phyloP scores from a whole-genome alignment of 2,888 invertebrate genomes.

The Adelognathus sp. region DNA sequence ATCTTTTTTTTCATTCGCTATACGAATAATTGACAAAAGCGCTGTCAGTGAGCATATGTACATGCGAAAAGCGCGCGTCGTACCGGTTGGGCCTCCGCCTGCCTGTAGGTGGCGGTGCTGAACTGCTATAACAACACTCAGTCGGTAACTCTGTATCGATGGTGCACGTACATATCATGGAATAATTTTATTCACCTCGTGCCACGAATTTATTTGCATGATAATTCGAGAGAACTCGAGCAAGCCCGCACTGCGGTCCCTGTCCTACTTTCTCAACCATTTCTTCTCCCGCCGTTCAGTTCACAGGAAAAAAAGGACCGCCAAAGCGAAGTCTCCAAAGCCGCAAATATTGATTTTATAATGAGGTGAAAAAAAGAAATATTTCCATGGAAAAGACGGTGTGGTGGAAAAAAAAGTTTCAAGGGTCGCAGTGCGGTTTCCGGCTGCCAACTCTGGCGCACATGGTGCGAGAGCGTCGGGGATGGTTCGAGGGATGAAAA shows the following conservation, averaged over 20 bases:
- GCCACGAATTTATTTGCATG: conserved; percentile 33
- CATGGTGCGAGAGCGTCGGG: background rate
- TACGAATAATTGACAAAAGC: too few species aligned
- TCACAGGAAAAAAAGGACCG: conserved; percentile 1
- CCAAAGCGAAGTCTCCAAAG: background rate
- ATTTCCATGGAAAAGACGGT: conserved; percentile 39
- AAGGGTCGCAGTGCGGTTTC: conserved; percentile 58
- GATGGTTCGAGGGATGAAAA: conserved; percentile 15
- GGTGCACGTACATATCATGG: background rate
- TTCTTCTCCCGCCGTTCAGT: background rate
- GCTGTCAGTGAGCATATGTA: too few species aligned
- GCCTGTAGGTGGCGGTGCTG: too few species aligned
- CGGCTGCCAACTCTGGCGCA: conserved; percentile 50
- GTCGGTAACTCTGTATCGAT: too few species aligned
- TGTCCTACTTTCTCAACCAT: conserved; percentile 13
- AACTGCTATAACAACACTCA: too few species aligned
- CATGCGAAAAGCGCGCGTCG: too few species aligned
- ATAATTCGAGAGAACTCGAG: conserved; percentile 41
- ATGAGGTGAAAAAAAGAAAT: conserved; percentile 26
- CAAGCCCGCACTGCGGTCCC: conserved; percentile 44
- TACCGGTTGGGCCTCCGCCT: too few species aligned
- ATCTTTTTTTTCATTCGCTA: too few species aligned
- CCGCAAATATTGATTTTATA: conserved; percentile 49
- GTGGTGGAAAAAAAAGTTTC: conserved; percentile 22
- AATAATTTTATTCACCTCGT: background rate